Evolutionary conservation across 2,888 invertebrate genomes (phyloP), one percentile per base, ranked within the genome.

Genomic region (Stenurella melanura): DNA sequence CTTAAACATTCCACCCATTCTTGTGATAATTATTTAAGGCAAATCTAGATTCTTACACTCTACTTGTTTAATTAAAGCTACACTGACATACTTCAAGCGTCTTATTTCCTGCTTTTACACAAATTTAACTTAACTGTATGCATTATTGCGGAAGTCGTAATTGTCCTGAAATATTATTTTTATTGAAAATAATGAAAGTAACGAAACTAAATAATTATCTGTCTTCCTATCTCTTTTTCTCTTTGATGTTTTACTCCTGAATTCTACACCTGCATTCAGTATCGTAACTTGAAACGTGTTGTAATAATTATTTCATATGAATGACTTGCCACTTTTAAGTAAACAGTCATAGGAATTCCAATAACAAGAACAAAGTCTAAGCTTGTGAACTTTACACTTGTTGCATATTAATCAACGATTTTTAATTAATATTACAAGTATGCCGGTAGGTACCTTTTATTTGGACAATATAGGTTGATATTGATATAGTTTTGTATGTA

Each of bases 301-400:
- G 30, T 12, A 42, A 50, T 50, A n/a, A n/a, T 50, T 17, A n/a
- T 50, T 50, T 50, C 50, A n/a, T n/a, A n/a, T 50, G 15, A 50
- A 50, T 50, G 50, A 50, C 50, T 50, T 50, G 50, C 50, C 9
- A 50, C 5, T n/a, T 50, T 50, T 50, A 6, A 50, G 5, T n/a
- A 21, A 58, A 30, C n/a, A 30, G 21, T 21, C 30, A 61, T 15
- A 30, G 61, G 61, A 61, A 30, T 30, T 61, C 26, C 61, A 61
- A 64, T 19, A 64, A 34, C 9, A 34, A 34, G 30, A 34, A 2
- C 42, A 63, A 63, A 63, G 34, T 63, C 17, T 17, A 9, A 42
- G 19, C 11, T 1, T 34, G 1, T 64, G 64, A 64, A 64, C 64
- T 64, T 64, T 64, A 18, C 17, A 17, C 64, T 42, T 17, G 18